Base-by-base conservation (phyloP, 2,888 invertebrate species). In the Craniophora ligustri region DNA sequence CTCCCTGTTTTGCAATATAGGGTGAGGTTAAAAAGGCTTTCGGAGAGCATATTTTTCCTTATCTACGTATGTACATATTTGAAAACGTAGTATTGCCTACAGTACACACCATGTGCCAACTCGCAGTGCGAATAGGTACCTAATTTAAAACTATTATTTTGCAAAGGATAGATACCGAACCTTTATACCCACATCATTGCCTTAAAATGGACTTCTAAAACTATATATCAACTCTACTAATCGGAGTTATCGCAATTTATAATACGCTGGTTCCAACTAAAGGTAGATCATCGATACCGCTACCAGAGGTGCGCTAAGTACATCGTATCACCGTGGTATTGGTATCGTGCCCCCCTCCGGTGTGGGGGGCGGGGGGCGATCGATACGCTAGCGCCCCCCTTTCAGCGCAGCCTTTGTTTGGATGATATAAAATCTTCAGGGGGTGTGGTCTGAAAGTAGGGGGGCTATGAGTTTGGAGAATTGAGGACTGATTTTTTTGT, bases 341-440 rank as follows among this genome's bases (percentile, higher is more conserved):
- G 67, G 74, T 71, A 59, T 56, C 72, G 41, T 38, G 49, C 30
- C 57, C 39, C 18, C 54, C 54, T 41, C 26, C 8, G 38, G n/a
- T 28, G 42, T 45, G 34, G 51, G 51, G 19, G 41, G 55, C 16
- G 55, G 48, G 16, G 14, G 45, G 28, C 51, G 75, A 75, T 78
- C 79, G 69, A 80, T 77, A 73, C 53, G 51, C 60, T 42, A 54
- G 72, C 59, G 60, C 59, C 51, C 66, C 64, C 66, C 63, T 69
- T 88, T 68, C 72, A 69, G 67, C 72, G 44, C 59, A 46, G 69
- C 58, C 89, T 88, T 90, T 90, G 90, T 91, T 91, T 90, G 89
- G 84, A 85, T 88, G 85, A 89, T 87, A 89, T 86, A 88, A 88
- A 89, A 88, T 89, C 89, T 88, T 87, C 73, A 79, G 85, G 78